Evolutionary conservation across 2,888 invertebrate genomes (phyloP).

Genomic region (Andrena marginata): DNA sequence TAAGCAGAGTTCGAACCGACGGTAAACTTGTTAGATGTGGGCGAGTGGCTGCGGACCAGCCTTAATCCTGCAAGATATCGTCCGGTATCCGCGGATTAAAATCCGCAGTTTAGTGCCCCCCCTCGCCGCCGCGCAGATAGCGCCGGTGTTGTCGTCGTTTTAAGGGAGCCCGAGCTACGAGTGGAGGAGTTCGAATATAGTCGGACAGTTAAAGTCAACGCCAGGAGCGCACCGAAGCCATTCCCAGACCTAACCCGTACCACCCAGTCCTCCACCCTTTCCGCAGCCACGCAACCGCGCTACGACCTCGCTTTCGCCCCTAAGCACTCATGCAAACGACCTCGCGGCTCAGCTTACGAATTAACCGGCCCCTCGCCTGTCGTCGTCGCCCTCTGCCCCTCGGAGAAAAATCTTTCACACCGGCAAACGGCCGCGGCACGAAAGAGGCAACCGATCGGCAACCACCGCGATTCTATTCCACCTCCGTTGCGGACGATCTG

Average conservation of each 20-base stretch:
- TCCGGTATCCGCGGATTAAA: conserved; percentile 82
- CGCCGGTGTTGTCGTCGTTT: conserved; percentile 63
- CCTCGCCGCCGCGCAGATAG: conserved; percentile 68
- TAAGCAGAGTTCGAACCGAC: conserved; percentile 70
- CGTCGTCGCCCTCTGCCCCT: neutral
- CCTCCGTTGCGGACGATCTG: neutral
- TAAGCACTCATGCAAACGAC: conserved; percentile 82
- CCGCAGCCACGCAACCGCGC: conserved; percentile 41
- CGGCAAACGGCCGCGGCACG: neutral
- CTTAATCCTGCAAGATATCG: conserved; percentile 82
- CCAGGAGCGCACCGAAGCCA: conserved; percentile 72
- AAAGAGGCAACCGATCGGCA: neutral
- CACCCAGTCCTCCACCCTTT: conserved; percentile 24
- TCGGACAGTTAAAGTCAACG: conserved; percentile 82
- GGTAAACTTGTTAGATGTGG: conserved; percentile 74
- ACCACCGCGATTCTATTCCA: neutral
- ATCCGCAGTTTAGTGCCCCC: conserved; percentile 78
- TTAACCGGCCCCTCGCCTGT: conserved; percentile 67
- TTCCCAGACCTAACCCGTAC: conserved; percentile 32
- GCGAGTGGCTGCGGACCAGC: conserved; percentile 59
- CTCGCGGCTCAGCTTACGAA: conserved; percentile 76
- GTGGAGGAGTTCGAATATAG: conserved; percentile 72
- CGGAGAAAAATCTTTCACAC: conserved; percentile 5
- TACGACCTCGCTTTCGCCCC: conserved; percentile 40
- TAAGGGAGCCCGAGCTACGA: conserved; percentile 57